These are phyloP conservation scores for Norana najaformis DNA, from an alignment of 2,888 invertebrate genomes.

Conservation along the genomic window DNA sequence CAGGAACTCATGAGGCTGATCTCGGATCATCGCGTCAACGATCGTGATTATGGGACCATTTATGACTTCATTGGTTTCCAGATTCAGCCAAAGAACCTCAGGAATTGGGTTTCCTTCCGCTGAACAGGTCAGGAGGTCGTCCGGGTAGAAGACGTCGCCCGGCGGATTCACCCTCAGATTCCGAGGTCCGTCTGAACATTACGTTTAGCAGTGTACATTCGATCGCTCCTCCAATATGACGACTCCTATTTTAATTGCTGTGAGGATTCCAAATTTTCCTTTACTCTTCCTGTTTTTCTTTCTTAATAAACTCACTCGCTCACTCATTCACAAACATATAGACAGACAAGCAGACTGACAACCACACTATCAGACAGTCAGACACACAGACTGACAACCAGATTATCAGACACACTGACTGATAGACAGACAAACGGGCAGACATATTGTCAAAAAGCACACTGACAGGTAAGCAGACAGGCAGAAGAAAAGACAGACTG, in stretches of 20 bases:
- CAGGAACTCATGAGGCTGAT: slow-evolving; percentile 2
- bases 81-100: background rate
- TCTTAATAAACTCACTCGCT: background rate
- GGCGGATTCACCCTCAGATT: background rate
- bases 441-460: too few species aligned
- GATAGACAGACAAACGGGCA: too few species aligned
- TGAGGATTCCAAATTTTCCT: background rate
- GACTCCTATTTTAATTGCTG: background rate
- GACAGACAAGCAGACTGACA: too few species aligned
- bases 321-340: background rate
- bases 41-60: background rate
- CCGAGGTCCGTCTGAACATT: background rate
- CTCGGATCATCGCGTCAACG: background rate
- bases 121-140: background rate
- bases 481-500: too few species aligned
- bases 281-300: background rate
- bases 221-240: background rate
- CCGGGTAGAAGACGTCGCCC: slow-evolving; percentile 1
- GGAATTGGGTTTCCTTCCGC: background rate
- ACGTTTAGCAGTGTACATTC: background rate
- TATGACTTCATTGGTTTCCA: background rate
- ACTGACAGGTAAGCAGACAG: too few species aligned
- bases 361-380: background rate
- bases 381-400: background rate
- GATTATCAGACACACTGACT: background rate